Percentiles rank a stretch among this genome's conserved stretches.
phyloP scores from a whole-genome alignment of 1,140 invertebrate genomes.

The Manduca sexta region DNA sequence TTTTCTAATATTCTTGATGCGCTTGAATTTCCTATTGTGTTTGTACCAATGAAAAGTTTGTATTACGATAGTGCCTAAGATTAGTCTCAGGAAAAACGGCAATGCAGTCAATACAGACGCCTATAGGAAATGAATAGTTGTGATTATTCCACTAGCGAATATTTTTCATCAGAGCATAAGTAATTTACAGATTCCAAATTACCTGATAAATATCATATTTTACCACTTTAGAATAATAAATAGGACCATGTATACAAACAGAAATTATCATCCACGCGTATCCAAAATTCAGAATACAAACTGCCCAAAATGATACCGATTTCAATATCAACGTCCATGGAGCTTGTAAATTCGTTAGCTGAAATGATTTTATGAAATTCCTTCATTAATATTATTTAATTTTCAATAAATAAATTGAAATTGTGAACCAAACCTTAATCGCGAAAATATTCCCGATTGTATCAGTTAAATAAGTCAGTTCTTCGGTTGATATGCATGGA shows the following conservation, averaged over 20 bases:
- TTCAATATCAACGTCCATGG: conserved; percentile 55
- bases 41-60: conserved; percentile 55
- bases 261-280: conserved; percentile 64
- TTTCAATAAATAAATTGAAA: not conserved
- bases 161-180: not conserved
- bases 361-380: conserved; percentile 11
- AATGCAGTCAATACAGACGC: conserved; percentile 52
- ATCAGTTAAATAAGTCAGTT: conserved; percentile 79
- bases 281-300: conserved; percentile 57
- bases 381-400: not conserved
- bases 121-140: conserved; percentile 19
- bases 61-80: conserved; percentile 52
- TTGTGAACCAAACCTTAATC: conserved; percentile 46
- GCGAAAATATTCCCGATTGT: conserved; percentile 73
- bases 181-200: conserved; percentile 13
- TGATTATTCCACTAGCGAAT: not conserved
- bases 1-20: conserved; percentile 45
- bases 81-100: conserved; percentile 52
- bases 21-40: conserved; percentile 27
- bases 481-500: conserved; percentile 81
- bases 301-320: conserved; percentile 52
- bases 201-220: conserved; percentile 51
- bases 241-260: conserved; percentile 49
- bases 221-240: conserved; percentile 46
- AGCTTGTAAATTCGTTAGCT: conserved; percentile 52